A percentile compares a stretch with the other conserved stretches of the same genome.
phyloP scores from a whole-genome alignment of 2,888 invertebrate species.

The Lasioglossum marginatum region DNA sequence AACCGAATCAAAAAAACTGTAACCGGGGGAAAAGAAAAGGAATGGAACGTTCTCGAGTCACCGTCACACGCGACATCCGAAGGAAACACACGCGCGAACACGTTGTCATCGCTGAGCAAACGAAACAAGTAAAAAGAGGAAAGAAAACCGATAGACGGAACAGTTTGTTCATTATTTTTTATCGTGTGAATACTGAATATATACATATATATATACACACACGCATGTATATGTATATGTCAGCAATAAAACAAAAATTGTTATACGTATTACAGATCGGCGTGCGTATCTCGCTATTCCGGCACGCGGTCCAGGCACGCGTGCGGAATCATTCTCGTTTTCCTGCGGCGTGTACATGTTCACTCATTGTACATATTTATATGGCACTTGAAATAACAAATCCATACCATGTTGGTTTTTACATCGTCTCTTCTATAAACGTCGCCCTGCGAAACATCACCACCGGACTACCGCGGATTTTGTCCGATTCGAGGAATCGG shows the following conservation, averaged over 20 bases:
- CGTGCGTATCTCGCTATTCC: slow-evolving; percentile 61
- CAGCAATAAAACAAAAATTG: slow-evolving; percentile 88
- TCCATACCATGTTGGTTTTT: slow-evolving; percentile 70
- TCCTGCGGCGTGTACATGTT: slow-evolving; percentile 65
- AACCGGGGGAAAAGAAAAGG: not conserved
- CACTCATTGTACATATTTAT: slow-evolving; percentile 72
- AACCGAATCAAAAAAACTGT: not conserved
- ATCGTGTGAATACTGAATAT: slow-evolving; percentile 87
- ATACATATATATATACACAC: slow-evolving; percentile 78
- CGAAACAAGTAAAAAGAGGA: not conserved
- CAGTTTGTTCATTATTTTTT: slow-evolving; percentile 88
- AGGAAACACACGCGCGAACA: slow-evolving; percentile 4
- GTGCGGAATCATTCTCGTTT: slow-evolving; percentile 56
- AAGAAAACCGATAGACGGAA: slow-evolving; percentile 46
- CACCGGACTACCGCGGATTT: not conserved
- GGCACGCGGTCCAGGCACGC: slow-evolving; percentile 67
- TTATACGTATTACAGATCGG: slow-evolving; percentile 83
- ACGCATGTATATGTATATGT: slow-evolving; percentile 82
- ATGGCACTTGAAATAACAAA: slow-evolving; percentile 72
- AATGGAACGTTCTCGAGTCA: not conserved
- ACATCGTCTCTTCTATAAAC: slow-evolving; percentile 51
- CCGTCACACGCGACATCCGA: not conserved
- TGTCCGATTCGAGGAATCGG: too few species aligned
- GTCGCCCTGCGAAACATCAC: slow-evolving; percentile 41
- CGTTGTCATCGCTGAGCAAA: slow-evolving; percentile 35